Conservation (phyloP, 1,140 invertebrate species). For the Sitobion miscanthi region DNA sequence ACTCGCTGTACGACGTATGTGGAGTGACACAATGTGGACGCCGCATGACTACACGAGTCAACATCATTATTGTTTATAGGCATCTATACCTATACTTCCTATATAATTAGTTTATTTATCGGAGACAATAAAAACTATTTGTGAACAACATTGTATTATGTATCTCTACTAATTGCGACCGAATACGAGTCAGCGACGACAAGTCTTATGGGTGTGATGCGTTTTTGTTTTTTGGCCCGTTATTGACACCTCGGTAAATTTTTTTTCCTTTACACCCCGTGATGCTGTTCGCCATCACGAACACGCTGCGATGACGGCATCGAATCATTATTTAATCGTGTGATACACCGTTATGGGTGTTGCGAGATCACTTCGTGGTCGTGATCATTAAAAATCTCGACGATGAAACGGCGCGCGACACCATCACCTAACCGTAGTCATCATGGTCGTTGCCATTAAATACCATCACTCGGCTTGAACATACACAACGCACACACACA, state of each 20-base stretch:
- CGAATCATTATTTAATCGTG: slow-evolving; percentile 2
- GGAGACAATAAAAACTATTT: background rate
- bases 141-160: background rate
- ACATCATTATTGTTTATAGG: no score
- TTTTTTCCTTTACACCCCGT: background rate
- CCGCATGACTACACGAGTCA: no score
- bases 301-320: background rate
- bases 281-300: background rate
- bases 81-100: no score
- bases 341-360: slow-evolving; percentile 22
- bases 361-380: slow-evolving; percentile 17
- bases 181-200: background rate
- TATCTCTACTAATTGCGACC: background rate
- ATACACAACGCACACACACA: background rate
- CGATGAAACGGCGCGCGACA: background rate
- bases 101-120: no score
- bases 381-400: slow-evolving; percentile 28
- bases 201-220: background rate
- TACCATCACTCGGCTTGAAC: background rate
- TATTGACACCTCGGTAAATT: background rate
- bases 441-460: background rate
- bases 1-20: no score
- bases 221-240: background rate
- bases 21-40: no score
- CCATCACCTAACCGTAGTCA: background rate